Evolutionary conservation across 2,797 vertebrate species (phyloP), one percentile per base, ranked within the genome.

Genomic region (Pagetopsis macropterus): DNA sequence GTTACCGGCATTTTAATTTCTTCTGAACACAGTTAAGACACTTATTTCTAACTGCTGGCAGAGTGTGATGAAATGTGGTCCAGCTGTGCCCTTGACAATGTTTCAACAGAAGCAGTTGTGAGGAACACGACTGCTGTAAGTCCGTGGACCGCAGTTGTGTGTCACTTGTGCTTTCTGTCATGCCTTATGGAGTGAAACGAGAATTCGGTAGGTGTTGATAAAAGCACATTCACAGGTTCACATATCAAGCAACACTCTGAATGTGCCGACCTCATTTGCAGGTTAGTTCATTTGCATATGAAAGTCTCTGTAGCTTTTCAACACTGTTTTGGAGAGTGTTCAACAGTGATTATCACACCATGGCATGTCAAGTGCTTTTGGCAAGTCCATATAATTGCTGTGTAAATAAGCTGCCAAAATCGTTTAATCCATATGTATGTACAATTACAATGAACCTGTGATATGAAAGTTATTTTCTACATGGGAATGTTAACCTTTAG

Each of bases 251-350:
- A 12, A 65, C 65, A 31, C 31, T 71, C 46, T 5, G 27, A 70
- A 59, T 72, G 72, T 17, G 52, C 60, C 71, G 83, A 86, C 74
- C 43, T 50, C 74, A 19, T 83, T 85, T 81, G 75, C 43, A 59
- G 31, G 51, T 66, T 85, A 76, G 21, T 72, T 72, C 58, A 1
- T 91, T 84, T 85, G 54, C 86, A 90, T 86, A 74, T 84, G 82
- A 87, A 89, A 85, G 77, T 64, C 57, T 64, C 10, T 41, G 70
- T 9, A 1, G 71, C 71, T 66, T 78, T 79, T 78, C 64, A 81
- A 81, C 60, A 81, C 69, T 40, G 64, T 33, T 57, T 4, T 71
- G 72, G 71, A 77, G 72, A 63, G 74, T 58, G 66, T 68, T 87
- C 54, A 78, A 54, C 74, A 37, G 52, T 67, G 78, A 87, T 87